Base-by-base conservation (phyloP, 2,113 vertebrate genomes). In the Dryoscopus gambensis region DNA sequence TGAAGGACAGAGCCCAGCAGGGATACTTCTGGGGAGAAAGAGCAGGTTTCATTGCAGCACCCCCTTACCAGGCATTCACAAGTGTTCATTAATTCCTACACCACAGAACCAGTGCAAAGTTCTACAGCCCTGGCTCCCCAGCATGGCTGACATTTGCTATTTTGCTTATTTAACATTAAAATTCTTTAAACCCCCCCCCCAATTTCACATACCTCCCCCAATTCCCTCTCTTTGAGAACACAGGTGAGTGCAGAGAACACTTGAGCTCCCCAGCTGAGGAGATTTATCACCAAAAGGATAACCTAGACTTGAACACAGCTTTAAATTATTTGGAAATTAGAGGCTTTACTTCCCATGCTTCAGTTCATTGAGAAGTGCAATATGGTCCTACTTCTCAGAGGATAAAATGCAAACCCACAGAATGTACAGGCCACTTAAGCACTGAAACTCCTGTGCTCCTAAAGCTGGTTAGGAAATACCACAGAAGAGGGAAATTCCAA, bases 111-210 rank as follows among this genome's bases (percentile, higher is more conserved):
- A 25, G 7, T 2, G 14, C 37, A 79, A 28, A 33, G 35, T 33
- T 18, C 25, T 35, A 37, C n/a, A 74, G 31, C 10, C 8, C 6
- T 57, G 52, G 40, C 22, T 62, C 9, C 60, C 37, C 17, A 65
- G 44, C 37, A 73, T 8, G 10, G 24, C 3, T 77, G 55, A 25
- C 1, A 0, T 40, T 25, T 35, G n/a, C 15, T 65, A 1, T 44
- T 85, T 83, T 46, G 16, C 39, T 87, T 76, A 56, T 75, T 84
- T 46, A 87, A 28, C 13, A 40, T 35, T 16, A 40, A 7, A 40
- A 3, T 80, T 46, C 5, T 39, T 68, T 2, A 27, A 40, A 18
- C 0, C 20, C 33, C 13, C 0, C 20, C 33, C 13, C 3, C 42
- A 79, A 46, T 6, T 4, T 20, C n/a, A 44, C 21, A 13, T 18